Conservation (phyloP, 2,113 vertebrate genomes). For the Neodon shergylaensis region DNA sequence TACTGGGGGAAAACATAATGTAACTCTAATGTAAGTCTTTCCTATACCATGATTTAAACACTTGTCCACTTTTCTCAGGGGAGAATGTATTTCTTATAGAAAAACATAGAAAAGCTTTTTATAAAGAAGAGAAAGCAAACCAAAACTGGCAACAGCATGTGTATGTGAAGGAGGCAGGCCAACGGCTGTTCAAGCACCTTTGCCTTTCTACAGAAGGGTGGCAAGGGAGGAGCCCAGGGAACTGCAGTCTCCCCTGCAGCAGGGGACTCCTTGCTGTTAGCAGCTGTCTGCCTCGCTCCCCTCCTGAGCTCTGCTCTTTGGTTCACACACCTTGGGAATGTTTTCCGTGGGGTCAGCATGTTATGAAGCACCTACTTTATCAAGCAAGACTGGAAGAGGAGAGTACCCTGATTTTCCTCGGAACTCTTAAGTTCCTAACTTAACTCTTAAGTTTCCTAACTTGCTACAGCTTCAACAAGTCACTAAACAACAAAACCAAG, state of each 20-base stretch:
- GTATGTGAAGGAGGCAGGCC: neutral
- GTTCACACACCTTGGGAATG: neutral
- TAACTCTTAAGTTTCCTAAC: conserved; percentile 17
- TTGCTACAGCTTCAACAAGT: neutral
- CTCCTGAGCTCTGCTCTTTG: neutral
- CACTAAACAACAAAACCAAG: neutral
- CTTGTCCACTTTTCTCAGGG: neutral
- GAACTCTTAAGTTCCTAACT: neutral
- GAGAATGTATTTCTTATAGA: neutral
- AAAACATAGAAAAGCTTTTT: conserved; percentile 3
- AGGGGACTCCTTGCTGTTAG: neutral
- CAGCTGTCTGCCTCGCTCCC: neutral
- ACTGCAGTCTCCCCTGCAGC: neutral
- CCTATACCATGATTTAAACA: neutral
- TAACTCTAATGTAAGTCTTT: neutral
- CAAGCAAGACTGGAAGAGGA: neutral
- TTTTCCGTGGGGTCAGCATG: neutral
- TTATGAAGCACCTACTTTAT: neutral
- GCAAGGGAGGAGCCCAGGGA: neutral
- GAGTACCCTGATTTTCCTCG: neutral
- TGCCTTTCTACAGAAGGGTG: conserved; percentile 21
- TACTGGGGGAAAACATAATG: neutral
- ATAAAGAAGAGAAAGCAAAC: neutral
- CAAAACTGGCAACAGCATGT: neutral
- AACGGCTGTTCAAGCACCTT: neutral